A percentile compares a stretch with the other conserved stretches of the same genome.
Conservation (phyloP, 1,140 invertebrate genomes). For the Lethocerus indicus region DNA sequence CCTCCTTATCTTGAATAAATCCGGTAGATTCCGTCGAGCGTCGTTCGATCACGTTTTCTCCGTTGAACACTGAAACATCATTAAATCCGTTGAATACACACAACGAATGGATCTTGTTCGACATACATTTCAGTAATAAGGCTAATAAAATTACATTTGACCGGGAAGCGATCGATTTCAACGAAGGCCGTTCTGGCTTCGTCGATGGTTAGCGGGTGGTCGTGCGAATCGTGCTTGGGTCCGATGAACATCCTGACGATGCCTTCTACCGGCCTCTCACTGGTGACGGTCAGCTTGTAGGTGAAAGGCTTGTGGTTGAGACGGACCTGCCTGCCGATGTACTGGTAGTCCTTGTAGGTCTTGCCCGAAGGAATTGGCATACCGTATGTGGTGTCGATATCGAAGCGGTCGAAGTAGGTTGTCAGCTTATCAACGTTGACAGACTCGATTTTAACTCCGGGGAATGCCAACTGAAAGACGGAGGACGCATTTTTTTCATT, state of each 20-base stretch:
- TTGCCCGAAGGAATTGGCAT: background rate
- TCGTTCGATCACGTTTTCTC: no score
- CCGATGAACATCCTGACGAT: slow-evolving; percentile 47
- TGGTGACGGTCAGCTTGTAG: slow-evolving; percentile 35
- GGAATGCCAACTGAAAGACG: slow-evolving; percentile 30
- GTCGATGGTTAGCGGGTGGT: slow-evolving; percentile 22
- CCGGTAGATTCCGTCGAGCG: no score
- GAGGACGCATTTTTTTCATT: background rate
- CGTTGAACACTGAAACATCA: no score
- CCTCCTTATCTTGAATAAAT: no score
- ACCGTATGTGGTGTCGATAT: slow-evolving; percentile 8
- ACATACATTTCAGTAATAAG: no score
- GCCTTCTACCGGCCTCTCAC: slow-evolving; percentile 32
- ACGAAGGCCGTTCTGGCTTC: slow-evolving; percentile 19
- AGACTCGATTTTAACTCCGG: slow-evolving; percentile 40
- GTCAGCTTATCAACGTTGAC: slow-evolving; percentile 28
- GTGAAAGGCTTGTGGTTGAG: slow-evolving; percentile 42
- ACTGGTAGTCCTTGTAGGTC: slow-evolving; percentile 15
- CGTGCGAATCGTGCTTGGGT: slow-evolving; percentile 42
- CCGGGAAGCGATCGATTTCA: slow-evolving; percentile 23
- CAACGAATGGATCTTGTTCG: no score
- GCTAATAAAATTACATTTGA: no score
- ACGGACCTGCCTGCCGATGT: slow-evolving; percentile 34
- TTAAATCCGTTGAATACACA: no score
- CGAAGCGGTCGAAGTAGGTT: slow-evolving; percentile 5